Evolutionary conservation across 2,888 invertebrate species (phyloP).

Genomic region (Caenorhabditis imperialis): DNA sequence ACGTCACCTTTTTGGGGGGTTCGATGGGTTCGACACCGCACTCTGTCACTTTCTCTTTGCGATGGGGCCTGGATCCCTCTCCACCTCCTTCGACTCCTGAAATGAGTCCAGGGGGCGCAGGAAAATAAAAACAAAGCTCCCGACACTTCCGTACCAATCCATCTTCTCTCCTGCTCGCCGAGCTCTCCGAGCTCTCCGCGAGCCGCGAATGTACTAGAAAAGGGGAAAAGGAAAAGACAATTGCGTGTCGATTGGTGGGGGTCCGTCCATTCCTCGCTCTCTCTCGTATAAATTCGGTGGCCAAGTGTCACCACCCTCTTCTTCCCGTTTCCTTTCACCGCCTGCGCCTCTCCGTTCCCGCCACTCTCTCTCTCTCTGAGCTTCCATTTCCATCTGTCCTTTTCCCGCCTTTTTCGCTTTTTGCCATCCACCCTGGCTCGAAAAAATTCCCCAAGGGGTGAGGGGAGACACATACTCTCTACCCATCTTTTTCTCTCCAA

Average conservation of each 20-base stretch:
- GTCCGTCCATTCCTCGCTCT: slow-evolving; percentile 39
- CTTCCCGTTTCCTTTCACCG: slow-evolving; percentile 17
- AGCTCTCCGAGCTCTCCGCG: background rate
- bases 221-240: slow-evolving; percentile 10
- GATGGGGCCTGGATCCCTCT: too few species aligned
- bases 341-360: slow-evolving; percentile 11
- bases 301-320: slow-evolving; percentile 48
- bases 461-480: slow-evolving; percentile 1
- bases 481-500: slow-evolving; percentile 2
- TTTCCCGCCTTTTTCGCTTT: slow-evolving; percentile 12
- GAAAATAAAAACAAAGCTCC: too few species aligned
- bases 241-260: slow-evolving; percentile 21
- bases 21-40: too few species aligned
- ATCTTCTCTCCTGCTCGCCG: too few species aligned
- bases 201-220: too few species aligned
- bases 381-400: slow-evolving; percentile 43
- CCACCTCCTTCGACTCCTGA: too few species aligned
- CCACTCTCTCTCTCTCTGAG: slow-evolving; percentile 12
- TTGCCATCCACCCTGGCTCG: background rate
- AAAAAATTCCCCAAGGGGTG: slow-evolving; percentile 25
- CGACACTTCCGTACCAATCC: too few species aligned
- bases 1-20: too few species aligned
- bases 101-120: too few species aligned
- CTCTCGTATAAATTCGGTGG: slow-evolving; percentile 49
- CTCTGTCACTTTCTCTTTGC: too few species aligned